Evolutionary conservation across 2,797 vertebrate genomes (phyloP), one percentile per base, ranked within the genome.

Genomic region (Semaprochilodus insignis): DNA sequence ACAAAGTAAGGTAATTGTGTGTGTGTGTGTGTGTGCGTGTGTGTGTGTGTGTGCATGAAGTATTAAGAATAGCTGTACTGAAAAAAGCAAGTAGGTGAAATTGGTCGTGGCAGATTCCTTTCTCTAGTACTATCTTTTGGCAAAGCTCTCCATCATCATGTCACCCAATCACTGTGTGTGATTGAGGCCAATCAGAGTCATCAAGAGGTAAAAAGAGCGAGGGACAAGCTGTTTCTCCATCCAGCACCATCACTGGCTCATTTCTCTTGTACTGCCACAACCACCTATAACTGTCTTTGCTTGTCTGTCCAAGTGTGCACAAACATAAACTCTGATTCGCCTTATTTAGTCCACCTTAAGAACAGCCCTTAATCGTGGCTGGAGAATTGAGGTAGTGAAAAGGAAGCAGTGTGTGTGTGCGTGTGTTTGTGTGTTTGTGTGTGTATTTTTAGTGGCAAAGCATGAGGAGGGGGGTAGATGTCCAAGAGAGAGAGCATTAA

Each of bases 101-200:
- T 55, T 66, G 59, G 0, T 25, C 40, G 8, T 52, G n/a, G 16
- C 23, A 63, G 40, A 78, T 31, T 54, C 51, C 54, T 21, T 74
- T 36, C 52, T 44, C 23, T 75, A 75, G 59, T 6, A 52, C n/a
- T 74, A 73, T 73, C 54, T 79, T 82, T 77, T 51, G 74, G 27
- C 27, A 57, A 51, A 65, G 63, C 65, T 31, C 34, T 77, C 36
- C 75, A 80, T 74, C 62, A 80, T 74, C 48, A 31, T 36, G 59
- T 57, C 74, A 72, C 36, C 74, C 52, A 80, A 78, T 83, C 81
- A 44, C 11, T 52, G 40, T 63, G 14, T 62, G 65, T 84, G 82
- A 84, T 77, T 86, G 67, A 57, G n/a, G 70, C 63, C 57, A 78
- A 83, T 85, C 71, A 73, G 75, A 83, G 63, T 71, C 60, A 81